Conservation (phyloP, 2,797 vertebrate species). For the Leptoclinus maculatus region DNA sequence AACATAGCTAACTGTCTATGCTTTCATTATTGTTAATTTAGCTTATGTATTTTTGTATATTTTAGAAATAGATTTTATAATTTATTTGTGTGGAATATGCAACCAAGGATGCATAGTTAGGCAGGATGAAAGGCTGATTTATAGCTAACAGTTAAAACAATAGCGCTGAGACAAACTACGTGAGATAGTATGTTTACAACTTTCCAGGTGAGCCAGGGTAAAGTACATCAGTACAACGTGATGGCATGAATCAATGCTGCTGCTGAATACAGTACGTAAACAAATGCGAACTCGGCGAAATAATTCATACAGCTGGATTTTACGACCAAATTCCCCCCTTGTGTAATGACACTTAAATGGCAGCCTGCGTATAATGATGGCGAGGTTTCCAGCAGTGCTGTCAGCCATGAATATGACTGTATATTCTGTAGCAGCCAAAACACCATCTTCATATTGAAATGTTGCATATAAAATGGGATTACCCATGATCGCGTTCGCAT, state of each 20-base stretch:
- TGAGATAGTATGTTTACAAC: neutral
- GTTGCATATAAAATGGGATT: conserved; percentile 42
- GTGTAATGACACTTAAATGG: conserved; percentile 4
- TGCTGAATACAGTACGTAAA: neutral
- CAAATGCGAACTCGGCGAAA: neutral
- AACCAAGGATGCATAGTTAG: neutral
- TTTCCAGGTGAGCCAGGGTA: neutral
- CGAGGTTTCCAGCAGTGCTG: conserved; percentile 8
- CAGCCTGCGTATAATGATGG: neutral
- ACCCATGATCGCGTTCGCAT: conserved; percentile 27
- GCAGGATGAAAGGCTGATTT: neutral
- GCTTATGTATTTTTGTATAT: neutral
- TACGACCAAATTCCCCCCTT: neutral
- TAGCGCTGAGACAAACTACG: neutral
- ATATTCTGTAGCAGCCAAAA: conserved; percentile 17
- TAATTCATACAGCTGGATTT: conserved; percentile 3
- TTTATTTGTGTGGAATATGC: too few relatives aligned
- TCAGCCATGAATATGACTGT: conserved; percentile 9
- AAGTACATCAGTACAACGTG: neutral
- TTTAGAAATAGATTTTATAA: neutral
- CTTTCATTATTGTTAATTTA: neutral
- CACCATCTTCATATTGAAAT: conserved; percentile 13
- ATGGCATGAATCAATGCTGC: neutral
- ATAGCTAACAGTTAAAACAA: too few relatives aligned
- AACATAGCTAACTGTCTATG: neutral